These are phyloP conservation scores for Mohoua ochrocephala DNA, from an alignment of 2,113 vertebrate genomes.

Conservation along the genomic window DNA sequence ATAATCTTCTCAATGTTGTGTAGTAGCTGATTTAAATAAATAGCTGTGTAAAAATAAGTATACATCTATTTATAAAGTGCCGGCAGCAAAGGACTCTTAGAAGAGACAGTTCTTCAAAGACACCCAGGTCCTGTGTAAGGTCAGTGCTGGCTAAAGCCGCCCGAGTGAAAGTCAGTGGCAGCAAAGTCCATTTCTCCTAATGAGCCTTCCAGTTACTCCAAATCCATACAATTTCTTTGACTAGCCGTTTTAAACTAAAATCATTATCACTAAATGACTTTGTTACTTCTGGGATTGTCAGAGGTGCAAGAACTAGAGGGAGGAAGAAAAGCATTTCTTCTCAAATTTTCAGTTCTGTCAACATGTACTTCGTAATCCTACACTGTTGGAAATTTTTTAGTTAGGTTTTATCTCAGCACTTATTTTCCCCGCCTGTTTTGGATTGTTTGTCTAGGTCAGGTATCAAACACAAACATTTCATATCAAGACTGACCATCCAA, in stretches of 20 bases:
- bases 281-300: neutral
- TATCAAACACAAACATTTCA: neutral
- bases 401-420: neutral
- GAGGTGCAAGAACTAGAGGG: neutral
- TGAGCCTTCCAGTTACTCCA: neutral
- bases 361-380: neutral
- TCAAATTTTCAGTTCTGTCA: neutral
- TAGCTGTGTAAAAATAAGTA: neutral
- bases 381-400: neutral
- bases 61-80: neutral
- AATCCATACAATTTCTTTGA: neutral
- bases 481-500: neutral
- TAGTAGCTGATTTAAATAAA: neutral
- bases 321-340: neutral
- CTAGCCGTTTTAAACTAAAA: neutral
- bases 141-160: neutral
- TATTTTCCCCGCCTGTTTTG: neutral
- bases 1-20: neutral
- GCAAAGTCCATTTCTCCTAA: neutral
- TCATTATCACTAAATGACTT: neutral
- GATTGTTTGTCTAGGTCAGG: neutral
- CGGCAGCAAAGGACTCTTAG: neutral
- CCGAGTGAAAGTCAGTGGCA: neutral
- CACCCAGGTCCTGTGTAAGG: neutral
- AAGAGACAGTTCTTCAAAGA: neutral